Evolutionary conservation across 2,888 invertebrate species (phyloP).

Genomic region (Brassicogethes aeneus): DNA sequence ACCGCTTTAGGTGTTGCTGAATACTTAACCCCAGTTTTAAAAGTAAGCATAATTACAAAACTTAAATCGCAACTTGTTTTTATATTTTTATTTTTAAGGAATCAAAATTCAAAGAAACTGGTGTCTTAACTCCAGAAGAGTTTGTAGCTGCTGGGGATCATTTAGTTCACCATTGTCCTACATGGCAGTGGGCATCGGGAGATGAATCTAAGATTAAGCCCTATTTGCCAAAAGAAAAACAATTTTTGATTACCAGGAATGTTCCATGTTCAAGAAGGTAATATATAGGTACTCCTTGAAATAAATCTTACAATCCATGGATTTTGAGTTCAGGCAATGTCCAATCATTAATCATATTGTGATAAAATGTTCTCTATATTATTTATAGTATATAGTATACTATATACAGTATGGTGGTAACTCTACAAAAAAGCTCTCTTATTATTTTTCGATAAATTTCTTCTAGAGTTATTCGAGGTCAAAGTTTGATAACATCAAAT

Average conservation of each 20-base stretch:
- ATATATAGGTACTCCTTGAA: too few species aligned
- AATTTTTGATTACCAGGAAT: slow-evolving; percentile 93
- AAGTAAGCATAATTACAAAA: slow-evolving; percentile 49
- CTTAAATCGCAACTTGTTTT: neutral
- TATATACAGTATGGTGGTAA: too few species aligned
- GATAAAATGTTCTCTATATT: too few species aligned
- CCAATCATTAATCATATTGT: too few species aligned
- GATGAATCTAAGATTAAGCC: slow-evolving; percentile 82
- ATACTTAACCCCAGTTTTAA: slow-evolving; percentile 90
- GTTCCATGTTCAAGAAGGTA: slow-evolving; percentile 87
- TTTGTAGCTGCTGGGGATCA: slow-evolving; percentile 99
- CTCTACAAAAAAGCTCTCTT: too few species aligned
- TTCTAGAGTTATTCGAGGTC: too few species aligned
- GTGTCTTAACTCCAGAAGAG: slow-evolving; percentile 97
- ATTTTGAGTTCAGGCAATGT: too few species aligned
- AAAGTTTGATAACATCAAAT: too few species aligned
- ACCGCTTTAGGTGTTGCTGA: slow-evolving; percentile 94
- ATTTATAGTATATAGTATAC: too few species aligned
- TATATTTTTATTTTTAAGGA: slow-evolving; percentile 50
- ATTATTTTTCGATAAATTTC: too few species aligned
- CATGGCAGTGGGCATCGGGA: slow-evolving; percentile 97
- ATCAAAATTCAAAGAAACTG: slow-evolving; percentile 95
- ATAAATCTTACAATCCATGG: too few species aligned
- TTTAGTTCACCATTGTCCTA: slow-evolving; percentile 97
- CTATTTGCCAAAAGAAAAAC: slow-evolving; percentile 91